phyloP scores from a whole-genome alignment of 1,140 invertebrate genomes.

The Ips typographus region DNA sequence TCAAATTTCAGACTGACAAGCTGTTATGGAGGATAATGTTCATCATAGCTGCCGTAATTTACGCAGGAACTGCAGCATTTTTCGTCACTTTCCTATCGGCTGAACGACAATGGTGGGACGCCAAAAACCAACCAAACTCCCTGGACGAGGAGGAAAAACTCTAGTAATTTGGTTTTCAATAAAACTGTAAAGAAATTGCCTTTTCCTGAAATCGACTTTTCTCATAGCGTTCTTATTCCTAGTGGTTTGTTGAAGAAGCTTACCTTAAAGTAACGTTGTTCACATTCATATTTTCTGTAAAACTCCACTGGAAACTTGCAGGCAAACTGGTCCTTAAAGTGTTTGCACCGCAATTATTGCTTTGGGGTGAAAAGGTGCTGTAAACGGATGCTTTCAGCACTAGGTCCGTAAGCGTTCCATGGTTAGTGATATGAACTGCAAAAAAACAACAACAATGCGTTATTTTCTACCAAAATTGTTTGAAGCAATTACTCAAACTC shows the following conservation, averaged over 20 bases:
- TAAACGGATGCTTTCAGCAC: conserved; percentile 16
- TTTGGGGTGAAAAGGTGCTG: conserved; percentile 8
- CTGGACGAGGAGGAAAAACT: neutral
- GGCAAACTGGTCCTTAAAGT: neutral
- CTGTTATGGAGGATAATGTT: conserved; percentile 44
- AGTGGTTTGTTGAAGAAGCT: too few species aligned
- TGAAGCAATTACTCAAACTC: neutral
- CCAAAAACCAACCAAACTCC: neutral
- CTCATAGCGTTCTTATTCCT: too few species aligned
- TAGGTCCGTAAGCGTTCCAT: conserved; percentile 1
- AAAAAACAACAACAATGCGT: neutral
- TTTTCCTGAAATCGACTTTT: too few species aligned
- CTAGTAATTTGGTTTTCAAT: neutral
- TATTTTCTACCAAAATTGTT: neutral
- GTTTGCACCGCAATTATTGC: conserved; percentile 14
- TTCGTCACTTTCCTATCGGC: conserved; percentile 40
- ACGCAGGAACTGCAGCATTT: conserved; percentile 38
- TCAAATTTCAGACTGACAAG: conserved; percentile 36
- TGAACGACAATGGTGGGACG: conserved; percentile 43
- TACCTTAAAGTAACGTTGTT: too few species aligned
- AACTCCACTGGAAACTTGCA: too few species aligned
- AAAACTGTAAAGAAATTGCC: too few species aligned
- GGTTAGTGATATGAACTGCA: conserved; percentile 23
- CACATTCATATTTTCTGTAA: too few species aligned
- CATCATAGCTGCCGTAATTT: conserved; percentile 39